These are phyloP conservation scores for Pseudois nayaur DNA, from an alignment of 2,113 vertebrate species.

Conservation along the genomic window DNA sequence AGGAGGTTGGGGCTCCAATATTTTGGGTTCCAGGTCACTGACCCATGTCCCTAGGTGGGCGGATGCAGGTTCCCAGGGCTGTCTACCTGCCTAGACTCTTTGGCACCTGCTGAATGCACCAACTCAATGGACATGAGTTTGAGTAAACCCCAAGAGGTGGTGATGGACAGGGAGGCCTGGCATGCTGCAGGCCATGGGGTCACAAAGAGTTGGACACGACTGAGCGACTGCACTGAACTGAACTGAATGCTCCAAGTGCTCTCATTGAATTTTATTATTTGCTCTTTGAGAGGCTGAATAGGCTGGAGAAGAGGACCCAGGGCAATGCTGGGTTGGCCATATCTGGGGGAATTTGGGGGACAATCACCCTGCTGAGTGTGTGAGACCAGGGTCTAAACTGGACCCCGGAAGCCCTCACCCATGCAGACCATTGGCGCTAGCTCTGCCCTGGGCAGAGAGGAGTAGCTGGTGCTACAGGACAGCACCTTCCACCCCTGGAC, in stretches of 20 bases:
- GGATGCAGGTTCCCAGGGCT: not conserved
- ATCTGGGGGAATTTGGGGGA: not conserved
- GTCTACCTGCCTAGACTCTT: not conserved
- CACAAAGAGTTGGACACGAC: not conserved
- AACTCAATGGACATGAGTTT: not conserved
- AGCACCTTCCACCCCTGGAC: not conserved
- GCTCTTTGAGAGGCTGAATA: not conserved
- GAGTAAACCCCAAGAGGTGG: not conserved
- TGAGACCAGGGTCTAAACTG: not conserved
- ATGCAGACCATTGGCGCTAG: not conserved
- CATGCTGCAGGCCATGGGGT: not conserved
- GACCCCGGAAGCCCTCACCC: not conserved
- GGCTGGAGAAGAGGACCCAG: not conserved
- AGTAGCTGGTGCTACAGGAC: not conserved
- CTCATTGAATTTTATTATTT: not conserved
- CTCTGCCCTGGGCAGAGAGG: not conserved
- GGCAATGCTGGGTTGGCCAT: not conserved
- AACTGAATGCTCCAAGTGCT: not conserved
- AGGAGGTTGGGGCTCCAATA: not conserved
- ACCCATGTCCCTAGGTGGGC: rapidly evolving
- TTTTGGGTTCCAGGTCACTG: not conserved
- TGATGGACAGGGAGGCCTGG: not conserved
- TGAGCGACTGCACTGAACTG: not conserved
- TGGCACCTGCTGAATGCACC: not conserved
- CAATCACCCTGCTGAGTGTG: no score